Evolutionary conservation across 1,140 invertebrate genomes (phyloP), one percentile per base, ranked within the genome.

Genomic region (Diplogasteroides magnus): DNA sequence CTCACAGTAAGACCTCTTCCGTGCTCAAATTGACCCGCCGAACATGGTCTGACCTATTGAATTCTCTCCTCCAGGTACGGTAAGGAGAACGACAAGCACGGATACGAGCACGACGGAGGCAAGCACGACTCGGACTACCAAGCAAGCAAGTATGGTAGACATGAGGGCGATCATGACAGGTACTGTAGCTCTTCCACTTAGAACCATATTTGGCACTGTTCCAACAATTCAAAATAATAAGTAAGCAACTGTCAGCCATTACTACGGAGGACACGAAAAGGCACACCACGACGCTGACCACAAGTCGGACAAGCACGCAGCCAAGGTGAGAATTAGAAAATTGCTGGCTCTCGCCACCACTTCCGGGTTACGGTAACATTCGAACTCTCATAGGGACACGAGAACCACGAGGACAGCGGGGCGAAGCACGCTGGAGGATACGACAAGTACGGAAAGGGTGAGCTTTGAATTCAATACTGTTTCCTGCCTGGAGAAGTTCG

Each of bases 401-500:
- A 48, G 37, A 19, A 6, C 6, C 37, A 48, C 37, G 37, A 48
- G 37, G 37, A 48, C 37, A 19, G 37, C 6, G 37, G 37, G 37
- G 37, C 6, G 37, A 48, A 48, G 37, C 37, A 48, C 37, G 37
- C 6, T 19, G 37, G 37, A 6, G 37, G 37, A 48, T 48, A 48
- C 37, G 28, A 61, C 28, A 26, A 25, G 59, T 23, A 25, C 25
- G 23, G 25, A 6, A 61, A 61, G 28, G 28, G 23, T 61, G 59
- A 61, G 59, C 14, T 6, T 23, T 23, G 6, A 61, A 25, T 25
- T 29, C 91, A 94, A 85, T n/a, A n/a, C n/a, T n/a, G n/a, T n/a
- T n/a, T n/a, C n/a, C n/a, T n/a, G n/a, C n/a, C n/a, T n/a, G n/a
- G n/a, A n/a, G n/a, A n/a, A n/a, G n/a, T n/a, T n/a, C n/a, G n/a